phyloP scores from a whole-genome alignment of 2,797 vertebrate genomes.

The Cetoscarus ocellatus region DNA sequence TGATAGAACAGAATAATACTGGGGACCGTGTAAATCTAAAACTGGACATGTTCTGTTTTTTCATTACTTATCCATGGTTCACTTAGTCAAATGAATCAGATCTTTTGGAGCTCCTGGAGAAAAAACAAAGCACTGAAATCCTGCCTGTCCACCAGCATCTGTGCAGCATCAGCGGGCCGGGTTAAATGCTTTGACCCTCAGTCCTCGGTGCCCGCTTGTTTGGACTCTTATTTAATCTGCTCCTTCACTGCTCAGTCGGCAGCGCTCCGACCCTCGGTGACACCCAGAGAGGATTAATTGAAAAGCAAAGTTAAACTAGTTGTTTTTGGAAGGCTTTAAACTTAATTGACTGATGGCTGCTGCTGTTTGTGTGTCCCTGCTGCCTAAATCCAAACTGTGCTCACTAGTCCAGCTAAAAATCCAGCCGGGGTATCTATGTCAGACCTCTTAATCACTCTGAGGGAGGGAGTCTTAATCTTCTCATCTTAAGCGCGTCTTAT shows the following conservation, averaged over 20 bases:
- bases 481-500: constrained; percentile 70
- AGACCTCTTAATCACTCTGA: constrained; percentile 68
- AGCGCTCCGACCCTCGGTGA: constrained; percentile 54
- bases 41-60: constrained; percentile 40
- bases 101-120: constrained; percentile 48
- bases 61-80: constrained; percentile 36
- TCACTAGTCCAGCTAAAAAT: constrained; percentile 56
- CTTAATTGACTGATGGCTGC: constrained; percentile 80
- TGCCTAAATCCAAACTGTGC: constrained; percentile 60
- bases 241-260: constrained; percentile 73
- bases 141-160: constrained; percentile 63
- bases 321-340: constrained; percentile 74
- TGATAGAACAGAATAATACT: constrained; percentile 11
- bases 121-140: constrained; percentile 70
- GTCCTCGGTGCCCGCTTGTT: constrained; percentile 48
- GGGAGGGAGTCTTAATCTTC: constrained; percentile 66
- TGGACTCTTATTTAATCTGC: constrained; percentile 67
- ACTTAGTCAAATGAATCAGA: constrained; percentile 50
- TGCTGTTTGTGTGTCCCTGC: constrained; percentile 69
- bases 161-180: constrained; percentile 48
- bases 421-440: constrained; percentile 73
- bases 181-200: constrained; percentile 49
- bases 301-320: constrained; percentile 76
- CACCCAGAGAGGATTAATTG: constrained; percentile 78
- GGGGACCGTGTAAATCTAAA: constrained; percentile 48